Percentiles rank a stretch among this genome's conserved stretches.
Evolutionary conservation across 2,797 vertebrate species (phyloP).

Genomic region (Manis javanica): DNA sequence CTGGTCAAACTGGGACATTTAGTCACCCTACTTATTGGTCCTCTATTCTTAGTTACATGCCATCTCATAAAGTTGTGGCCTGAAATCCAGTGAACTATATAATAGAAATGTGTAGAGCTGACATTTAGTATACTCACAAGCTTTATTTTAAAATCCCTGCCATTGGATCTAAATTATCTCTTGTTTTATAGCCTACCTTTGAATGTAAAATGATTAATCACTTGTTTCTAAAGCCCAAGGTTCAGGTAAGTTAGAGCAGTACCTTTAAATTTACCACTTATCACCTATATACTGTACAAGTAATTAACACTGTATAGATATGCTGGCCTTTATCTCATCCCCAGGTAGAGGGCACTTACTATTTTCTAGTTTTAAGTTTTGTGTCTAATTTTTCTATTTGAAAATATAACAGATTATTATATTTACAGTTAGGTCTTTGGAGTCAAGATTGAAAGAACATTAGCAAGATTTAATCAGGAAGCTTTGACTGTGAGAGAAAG

Average conservation of each 20-base stretch:
- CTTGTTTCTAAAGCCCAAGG: not conserved
- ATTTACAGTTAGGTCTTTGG: not conserved
- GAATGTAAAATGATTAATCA: not conserved
- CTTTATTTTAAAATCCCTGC: not conserved
- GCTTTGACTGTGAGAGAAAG: slow-evolving; percentile 52
- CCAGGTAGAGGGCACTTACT: not conserved
- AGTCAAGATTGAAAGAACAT: not conserved
- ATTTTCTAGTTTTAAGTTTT: slow-evolving; percentile 39
- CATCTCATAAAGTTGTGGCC: not conserved
- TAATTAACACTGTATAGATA: not conserved
- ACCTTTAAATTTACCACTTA: slow-evolving; percentile 5
- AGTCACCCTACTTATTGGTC: not conserved
- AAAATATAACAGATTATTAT: slow-evolving; percentile 37
- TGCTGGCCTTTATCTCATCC: slow-evolving; percentile 5
- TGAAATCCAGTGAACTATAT: not conserved
- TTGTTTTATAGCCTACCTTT: not conserved
- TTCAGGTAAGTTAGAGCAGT: not conserved
- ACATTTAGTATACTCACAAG: not conserved
- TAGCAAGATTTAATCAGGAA: slow-evolving; percentile 52
- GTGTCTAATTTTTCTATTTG: not conserved
- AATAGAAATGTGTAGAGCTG: not conserved
- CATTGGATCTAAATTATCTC: not conserved
- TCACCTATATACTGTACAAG: not conserved
- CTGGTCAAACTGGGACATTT: not conserved
- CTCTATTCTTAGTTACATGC: not conserved